Evolutionary conservation across 2,888 invertebrate genomes (phyloP), one percentile per base, ranked within the genome.

Genomic region (Xanthostigma xanthostigma): DNA sequence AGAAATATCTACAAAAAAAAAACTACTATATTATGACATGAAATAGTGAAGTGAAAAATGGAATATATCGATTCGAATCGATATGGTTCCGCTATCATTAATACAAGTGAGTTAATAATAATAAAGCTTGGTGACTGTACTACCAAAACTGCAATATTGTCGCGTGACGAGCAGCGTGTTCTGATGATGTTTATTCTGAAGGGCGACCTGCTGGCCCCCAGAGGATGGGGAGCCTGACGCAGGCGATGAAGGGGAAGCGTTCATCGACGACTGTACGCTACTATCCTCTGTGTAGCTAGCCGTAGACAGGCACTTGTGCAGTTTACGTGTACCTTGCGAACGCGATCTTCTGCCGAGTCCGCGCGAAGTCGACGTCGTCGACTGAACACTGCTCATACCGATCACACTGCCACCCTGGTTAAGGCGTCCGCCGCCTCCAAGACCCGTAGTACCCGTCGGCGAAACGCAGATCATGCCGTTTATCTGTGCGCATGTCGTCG

Each of bases 81-180:
- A 27, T 27, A 27, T 27, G 27, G 3, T 27, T 27, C 27, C 27
- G 27, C 27, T 27, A 27, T 27, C 6, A 27, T 44, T 46, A 45
- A 54, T 40, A 37, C 45, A 41, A 35, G 43, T 49, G 46, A 44
- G 52, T 41, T 37, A 50, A 49, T 41, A 41, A 52, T 51, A 41
- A 57, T 57, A 53, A 54, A 27, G 27, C 27, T 71, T 72, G 78
- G 78, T 79, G 79, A 77, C 80, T 79, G 81, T 87, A 87, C 86
- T 88, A 87, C 87, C 87, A 84, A 88, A 86, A 84, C 87, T 88
- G 86, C 84, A 86, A 85, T 87, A 88, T 79, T 87, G 87, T 76
- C 87, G 82, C 77, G 85, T 81, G 76, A 82, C 79, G 72, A 82
- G 79, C 72, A 83, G 78, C 74, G 73, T 73, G 6, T 27, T 27